Evolutionary conservation across 2,113 vertebrate species (phyloP).

Genomic region (Peromyscus leucopus): DNA sequence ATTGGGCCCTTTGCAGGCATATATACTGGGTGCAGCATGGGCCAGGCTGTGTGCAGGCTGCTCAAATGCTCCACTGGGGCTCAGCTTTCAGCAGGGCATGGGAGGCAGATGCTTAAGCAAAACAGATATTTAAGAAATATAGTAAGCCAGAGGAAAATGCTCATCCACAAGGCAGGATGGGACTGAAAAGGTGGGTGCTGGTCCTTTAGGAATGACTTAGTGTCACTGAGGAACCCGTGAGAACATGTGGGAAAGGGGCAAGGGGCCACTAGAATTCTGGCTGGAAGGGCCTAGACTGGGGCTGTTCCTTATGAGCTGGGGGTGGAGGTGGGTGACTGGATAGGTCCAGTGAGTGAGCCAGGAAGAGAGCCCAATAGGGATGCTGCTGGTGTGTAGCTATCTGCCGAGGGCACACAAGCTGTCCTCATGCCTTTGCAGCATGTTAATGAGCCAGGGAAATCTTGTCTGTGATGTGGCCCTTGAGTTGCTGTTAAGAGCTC

Average conservation of each 20-base stretch:
- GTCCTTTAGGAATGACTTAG: too few relatives aligned
- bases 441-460: background rate
- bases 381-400: too few relatives aligned
- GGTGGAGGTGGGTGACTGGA: background rate
- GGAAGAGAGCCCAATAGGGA: background rate
- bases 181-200: background rate
- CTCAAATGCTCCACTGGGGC: accelerated
- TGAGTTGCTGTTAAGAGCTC: background rate
- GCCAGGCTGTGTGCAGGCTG: background rate
- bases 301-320: background rate
- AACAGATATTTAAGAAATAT: background rate
- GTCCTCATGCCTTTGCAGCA: background rate
- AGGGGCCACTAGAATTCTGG: background rate
- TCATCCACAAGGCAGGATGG: background rate
- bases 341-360: accelerated
- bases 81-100: background rate
- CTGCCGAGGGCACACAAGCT: background rate
- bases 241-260: background rate
- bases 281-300: background rate
- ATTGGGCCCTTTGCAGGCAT: accelerated
- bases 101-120: background rate
- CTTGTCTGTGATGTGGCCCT: background rate
- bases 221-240: background rate
- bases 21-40: accelerated
- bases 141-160: background rate